Percentiles rank a stretch among this genome's conserved stretches.
Conservation (phyloP, 2,797 vertebrate species). For the Girardinus metallicus region DNA sequence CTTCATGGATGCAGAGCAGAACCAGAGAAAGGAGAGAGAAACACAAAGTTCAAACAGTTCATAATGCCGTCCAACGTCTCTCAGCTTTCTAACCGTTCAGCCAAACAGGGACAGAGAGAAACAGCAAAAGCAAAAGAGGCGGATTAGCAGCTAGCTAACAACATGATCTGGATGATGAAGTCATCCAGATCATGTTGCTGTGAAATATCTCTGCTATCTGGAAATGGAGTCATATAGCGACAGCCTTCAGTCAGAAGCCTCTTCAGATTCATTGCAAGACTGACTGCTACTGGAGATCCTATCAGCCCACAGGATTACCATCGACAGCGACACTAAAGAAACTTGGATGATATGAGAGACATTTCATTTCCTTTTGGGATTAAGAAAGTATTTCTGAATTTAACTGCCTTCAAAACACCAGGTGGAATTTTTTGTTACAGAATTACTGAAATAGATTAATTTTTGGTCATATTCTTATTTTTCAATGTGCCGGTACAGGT, state of each 20-base stretch:
- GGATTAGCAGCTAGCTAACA: not conserved
- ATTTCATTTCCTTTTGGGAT: not conserved
- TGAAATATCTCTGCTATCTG: not conserved
- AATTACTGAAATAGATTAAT: not conserved
- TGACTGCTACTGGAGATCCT: not conserved
- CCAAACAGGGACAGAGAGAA: not conserved
- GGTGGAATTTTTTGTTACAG: too few species aligned
- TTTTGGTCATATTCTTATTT: not conserved
- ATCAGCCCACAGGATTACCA: not conserved
- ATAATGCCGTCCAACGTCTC: not conserved
- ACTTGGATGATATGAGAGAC: not conserved
- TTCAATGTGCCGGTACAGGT: not conserved
- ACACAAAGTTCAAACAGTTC: not conserved
- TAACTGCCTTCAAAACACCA: not conserved
- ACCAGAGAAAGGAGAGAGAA: not conserved
- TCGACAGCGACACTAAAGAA: not conserved
- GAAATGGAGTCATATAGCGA: not conserved
- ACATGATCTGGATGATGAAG: too few species aligned
- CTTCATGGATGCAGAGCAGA: not conserved
- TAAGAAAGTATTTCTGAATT: not conserved
- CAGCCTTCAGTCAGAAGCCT: not conserved
- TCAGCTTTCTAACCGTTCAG: not conserved
- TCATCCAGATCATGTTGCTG: not conserved
- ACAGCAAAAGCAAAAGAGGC: not conserved
- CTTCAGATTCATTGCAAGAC: not conserved